Percentiles rank a stretch among this genome's conserved stretches.
These are phyloP conservation scores for Ooceraea biroi DNA, from an alignment of 1,140 invertebrate genomes.

Conservation along the genomic window DNA sequence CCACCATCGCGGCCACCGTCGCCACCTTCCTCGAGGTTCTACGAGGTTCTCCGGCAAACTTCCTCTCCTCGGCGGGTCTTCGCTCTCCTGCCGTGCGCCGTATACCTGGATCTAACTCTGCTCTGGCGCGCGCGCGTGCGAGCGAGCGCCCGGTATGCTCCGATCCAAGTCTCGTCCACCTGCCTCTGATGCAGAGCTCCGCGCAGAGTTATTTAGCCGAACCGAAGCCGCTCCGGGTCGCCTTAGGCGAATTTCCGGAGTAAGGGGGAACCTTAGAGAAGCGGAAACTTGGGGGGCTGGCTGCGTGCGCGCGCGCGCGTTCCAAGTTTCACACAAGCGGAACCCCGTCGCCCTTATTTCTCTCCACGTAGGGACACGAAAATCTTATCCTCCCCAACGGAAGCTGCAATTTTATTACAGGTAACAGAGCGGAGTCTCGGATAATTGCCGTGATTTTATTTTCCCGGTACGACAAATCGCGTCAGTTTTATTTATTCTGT, in stretches of 20 bases:
- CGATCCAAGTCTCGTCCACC: constrained; percentile 64
- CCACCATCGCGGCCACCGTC: constrained; percentile 67
- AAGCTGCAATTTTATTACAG: neutral
- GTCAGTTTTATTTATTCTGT: too few relatives aligned
- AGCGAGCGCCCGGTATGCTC: constrained; percentile 39
- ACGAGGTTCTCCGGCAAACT: constrained; percentile 45
- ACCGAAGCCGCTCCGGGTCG: constrained; percentile 49
- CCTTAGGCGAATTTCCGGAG: constrained; percentile 73
- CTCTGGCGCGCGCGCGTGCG: too few relatives aligned
- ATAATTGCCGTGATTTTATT: too few relatives aligned
- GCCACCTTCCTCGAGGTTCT: constrained; percentile 69
- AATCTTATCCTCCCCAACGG: neutral
- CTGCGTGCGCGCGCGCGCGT: neutral
- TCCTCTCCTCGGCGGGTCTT: constrained; percentile 55
- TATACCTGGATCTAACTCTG: constrained; percentile 13
- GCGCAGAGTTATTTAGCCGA: constrained; percentile 68
- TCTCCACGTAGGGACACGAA: neutral
- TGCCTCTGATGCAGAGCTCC: constrained; percentile 51
- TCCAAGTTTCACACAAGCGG: constrained; percentile 22
- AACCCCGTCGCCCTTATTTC: neutral
- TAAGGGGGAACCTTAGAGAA: constrained; percentile 37
- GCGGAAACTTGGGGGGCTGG: constrained; percentile 51
- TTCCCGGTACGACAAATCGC: too few relatives aligned
- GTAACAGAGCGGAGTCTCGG: too few relatives aligned
- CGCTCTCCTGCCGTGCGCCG: constrained; percentile 46